These are phyloP conservation scores for Hymenopus coronatus DNA, from an alignment of 2,888 invertebrate species.

Conservation along the genomic window DNA sequence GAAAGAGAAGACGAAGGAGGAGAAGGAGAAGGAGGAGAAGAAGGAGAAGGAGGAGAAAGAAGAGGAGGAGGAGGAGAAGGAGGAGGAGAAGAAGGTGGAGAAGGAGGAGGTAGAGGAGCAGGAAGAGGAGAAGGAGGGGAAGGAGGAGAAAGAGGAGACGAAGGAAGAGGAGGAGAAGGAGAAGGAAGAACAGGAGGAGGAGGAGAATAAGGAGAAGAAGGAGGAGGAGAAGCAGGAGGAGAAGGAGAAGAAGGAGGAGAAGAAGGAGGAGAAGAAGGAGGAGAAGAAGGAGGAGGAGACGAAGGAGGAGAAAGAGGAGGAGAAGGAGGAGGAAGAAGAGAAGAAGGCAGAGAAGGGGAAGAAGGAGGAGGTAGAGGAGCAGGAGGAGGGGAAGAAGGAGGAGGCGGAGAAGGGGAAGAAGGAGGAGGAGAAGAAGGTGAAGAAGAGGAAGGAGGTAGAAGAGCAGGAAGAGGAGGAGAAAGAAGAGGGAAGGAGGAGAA, in stretches of 20 bases:
- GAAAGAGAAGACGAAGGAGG: too few relatives aligned
- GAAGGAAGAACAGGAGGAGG: not conserved
- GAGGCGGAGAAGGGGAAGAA: too few relatives aligned
- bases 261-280: not conserved
- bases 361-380: not conserved
- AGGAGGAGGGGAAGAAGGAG: not conserved
- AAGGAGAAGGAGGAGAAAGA: not conserved
- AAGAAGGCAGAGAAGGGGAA: not conserved
- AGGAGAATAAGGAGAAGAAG: too few relatives aligned
- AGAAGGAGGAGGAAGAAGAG: not conserved
- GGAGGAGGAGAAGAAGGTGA: not conserved
- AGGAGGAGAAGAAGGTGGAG: too few relatives aligned
- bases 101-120: too few relatives aligned
- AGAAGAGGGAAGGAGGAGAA: too few relatives aligned
- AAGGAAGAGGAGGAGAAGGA: too few relatives aligned
- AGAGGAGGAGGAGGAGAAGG: not conserved
- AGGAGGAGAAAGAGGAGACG: not conserved
- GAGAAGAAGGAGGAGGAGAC: too few relatives aligned
- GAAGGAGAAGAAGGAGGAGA: not conserved
- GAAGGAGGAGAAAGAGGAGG: too few relatives aligned
- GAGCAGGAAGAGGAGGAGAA: too few relatives aligned
- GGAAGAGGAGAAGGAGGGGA: too few relatives aligned
- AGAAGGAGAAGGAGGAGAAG: not conserved
- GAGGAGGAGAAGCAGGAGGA: too few relatives aligned
- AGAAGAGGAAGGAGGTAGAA: not conserved